Conservation (phyloP, 2,113 vertebrate species). For the Cnemophilus loriae region DNA sequence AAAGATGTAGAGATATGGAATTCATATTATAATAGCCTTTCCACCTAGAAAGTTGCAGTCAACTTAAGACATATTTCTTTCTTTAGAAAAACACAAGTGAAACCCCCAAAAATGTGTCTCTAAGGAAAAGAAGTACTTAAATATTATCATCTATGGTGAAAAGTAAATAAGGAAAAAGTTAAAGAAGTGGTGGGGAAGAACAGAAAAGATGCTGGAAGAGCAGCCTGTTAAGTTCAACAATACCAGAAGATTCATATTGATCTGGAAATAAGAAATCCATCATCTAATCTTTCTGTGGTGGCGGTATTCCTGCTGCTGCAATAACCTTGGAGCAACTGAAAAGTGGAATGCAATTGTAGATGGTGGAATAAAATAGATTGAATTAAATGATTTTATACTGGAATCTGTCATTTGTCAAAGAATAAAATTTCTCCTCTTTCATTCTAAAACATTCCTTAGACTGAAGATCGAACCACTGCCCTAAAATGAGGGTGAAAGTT, state of each 20-base stretch:
- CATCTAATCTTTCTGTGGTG: not conserved
- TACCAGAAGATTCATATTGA: not conserved
- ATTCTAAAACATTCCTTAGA: not conserved
- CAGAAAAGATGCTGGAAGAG: not conserved
- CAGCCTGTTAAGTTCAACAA: not conserved
- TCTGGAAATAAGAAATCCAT: not conserved
- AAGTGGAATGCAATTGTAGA: not conserved
- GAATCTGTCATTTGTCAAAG: not conserved
- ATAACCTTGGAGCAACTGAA: not conserved
- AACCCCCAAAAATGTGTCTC: not conserved
- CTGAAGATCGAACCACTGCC: not conserved
- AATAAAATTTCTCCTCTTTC: not conserved
- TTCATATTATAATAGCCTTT: not conserved
- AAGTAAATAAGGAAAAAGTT: not conserved
- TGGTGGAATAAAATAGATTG: not conserved
- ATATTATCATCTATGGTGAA: not conserved
- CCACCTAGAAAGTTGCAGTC: not conserved
- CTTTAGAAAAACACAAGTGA: not conserved
- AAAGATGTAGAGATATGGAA: not conserved
- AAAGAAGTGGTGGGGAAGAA: not conserved
- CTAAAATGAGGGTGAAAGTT: not conserved
- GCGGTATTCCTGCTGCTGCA: not conserved
- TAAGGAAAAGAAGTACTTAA: not conserved
- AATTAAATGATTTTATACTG: not conserved
- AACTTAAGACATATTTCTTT: not conserved